phyloP scores from a whole-genome alignment of 35 echinoderm and acorn worm species.

The Holothuria glaberrima region DNA sequence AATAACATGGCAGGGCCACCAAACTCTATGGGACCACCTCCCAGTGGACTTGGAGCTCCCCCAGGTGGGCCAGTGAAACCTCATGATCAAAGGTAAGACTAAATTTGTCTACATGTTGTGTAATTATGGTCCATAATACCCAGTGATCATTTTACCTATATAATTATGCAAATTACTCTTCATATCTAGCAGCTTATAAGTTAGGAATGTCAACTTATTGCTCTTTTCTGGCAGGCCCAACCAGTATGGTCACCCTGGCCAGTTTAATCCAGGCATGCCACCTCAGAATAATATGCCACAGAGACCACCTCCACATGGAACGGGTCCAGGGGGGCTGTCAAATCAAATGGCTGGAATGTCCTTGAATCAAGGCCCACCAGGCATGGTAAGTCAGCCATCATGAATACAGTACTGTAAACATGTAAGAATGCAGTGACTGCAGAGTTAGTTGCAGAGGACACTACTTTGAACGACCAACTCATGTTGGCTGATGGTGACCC shows the following conservation, averaged over 20 bases:
- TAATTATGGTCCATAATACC: too few species aligned
- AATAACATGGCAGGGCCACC: constrained; percentile 15
- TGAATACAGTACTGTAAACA: too few species aligned
- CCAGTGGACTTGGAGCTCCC: constrained; percentile 10
- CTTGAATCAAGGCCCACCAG: constrained; percentile 22
- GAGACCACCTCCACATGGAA: background rate
- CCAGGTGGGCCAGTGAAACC: constrained; percentile 15
- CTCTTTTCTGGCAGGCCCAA: background rate
- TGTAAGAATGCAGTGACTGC: too few species aligned
- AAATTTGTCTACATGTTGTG: background rate
- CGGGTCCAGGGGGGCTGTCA: background rate
- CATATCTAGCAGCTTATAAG: too few species aligned
- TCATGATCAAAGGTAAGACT: constrained; percentile 7
- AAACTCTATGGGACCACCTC: constrained; percentile 17
- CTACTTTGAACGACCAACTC: too few species aligned
- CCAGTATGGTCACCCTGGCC: constrained; percentile 13
- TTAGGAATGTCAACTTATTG: too few species aligned
- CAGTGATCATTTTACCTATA: too few species aligned
- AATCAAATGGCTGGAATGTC: constrained; percentile 33
- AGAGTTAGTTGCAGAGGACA: too few species aligned
- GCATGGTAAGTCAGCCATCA: background rate
- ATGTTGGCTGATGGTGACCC: too few species aligned
- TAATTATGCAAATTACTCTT: too few species aligned
- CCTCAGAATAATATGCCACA: background rate
- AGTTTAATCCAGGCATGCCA: constrained; percentile 1